Percentiles rank a stretch among this genome's conserved stretches.
phyloP scores from a whole-genome alignment of 1,140 invertebrate genomes.

The Gonioctena quinquepunctata region DNA sequence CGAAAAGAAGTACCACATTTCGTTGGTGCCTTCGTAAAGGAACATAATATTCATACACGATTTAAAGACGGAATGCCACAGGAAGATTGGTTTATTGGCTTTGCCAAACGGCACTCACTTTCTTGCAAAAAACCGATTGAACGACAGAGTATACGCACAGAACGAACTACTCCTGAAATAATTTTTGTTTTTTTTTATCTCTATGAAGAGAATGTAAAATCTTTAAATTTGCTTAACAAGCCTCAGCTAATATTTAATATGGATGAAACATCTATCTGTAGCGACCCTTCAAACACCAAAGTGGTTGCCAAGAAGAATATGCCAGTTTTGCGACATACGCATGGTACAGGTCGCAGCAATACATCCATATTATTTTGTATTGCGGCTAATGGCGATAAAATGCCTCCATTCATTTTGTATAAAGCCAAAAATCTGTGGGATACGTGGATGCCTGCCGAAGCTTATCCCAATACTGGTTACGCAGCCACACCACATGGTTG shows the following conservation, averaged over 20 bases:
- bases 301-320: neutral
- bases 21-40: constrained; percentile 40
- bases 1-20: constrained; percentile 45
- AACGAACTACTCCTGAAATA: neutral
- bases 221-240: neutral
- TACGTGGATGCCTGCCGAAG: neutral
- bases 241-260: neutral
- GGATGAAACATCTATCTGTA: neutral
- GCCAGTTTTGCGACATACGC: neutral
- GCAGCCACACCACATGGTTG: neutral
- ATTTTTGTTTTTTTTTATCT: neutral
- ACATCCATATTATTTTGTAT: neutral
- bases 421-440: neutral
- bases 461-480: neutral
- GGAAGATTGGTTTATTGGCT: constrained; percentile 48
- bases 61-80: constrained; percentile 53
- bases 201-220: neutral
- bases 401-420: neutral
- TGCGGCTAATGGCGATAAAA: neutral
- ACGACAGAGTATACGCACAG: neutral
- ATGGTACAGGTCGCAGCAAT: neutral
- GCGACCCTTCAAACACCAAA: neutral
- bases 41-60: constrained; percentile 44
- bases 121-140: neutral
- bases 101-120: neutral